Evolutionary conservation across 2,113 vertebrate species (phyloP), one percentile per base, ranked within the genome.

Genomic region (Actenoides hombroni): DNA sequence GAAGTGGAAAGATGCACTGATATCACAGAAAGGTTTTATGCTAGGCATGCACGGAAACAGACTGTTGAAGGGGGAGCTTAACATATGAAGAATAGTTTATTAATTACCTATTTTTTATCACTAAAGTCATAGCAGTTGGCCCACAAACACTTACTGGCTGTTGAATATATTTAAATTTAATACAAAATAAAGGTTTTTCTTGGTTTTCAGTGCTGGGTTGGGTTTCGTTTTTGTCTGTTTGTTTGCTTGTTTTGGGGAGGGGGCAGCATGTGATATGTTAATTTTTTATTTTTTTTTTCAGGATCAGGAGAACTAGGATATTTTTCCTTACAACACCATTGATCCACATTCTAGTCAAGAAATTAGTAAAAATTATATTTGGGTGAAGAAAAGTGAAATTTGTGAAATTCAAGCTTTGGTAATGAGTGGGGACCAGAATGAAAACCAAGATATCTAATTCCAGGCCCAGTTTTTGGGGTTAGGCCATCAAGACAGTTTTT

Each of bases 141-240:
- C 7, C 14, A 54, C 61, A 78, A 82, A 75, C 5, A 61, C 9
- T 65, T 77, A 33, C 11, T 71, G 33, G 9, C 6, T 65, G 8
- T 83, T 85, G 63, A 79, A 48, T 39, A 44, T 3, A 26, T 29
- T 24, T 46, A 21, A 13, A 53, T 61, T 37, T 88, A 40, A 25
- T 64, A 28, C n/a, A 63, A 92, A 63, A 1, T 5, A 13, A 53
- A 82, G 2, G 0, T 4, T 65, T 94, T 46, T 71, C 35, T 90
- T 56, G 11, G 11, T 35, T 67, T 74, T 74, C 21, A 9, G 69
- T 73, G 11, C 11, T 71, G 17, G 3, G 46, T 17, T 49, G 24
- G 1, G 40, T 40, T 51, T 10, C 0, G 5, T 63, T 44, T 13
- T 19, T 56, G 8, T 0, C 6, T 71, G 35, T 13, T 19, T 64